Evolutionary conservation across 2,113 vertebrate genomes (phyloP).

Genomic region (Chaetodon auriga): DNA sequence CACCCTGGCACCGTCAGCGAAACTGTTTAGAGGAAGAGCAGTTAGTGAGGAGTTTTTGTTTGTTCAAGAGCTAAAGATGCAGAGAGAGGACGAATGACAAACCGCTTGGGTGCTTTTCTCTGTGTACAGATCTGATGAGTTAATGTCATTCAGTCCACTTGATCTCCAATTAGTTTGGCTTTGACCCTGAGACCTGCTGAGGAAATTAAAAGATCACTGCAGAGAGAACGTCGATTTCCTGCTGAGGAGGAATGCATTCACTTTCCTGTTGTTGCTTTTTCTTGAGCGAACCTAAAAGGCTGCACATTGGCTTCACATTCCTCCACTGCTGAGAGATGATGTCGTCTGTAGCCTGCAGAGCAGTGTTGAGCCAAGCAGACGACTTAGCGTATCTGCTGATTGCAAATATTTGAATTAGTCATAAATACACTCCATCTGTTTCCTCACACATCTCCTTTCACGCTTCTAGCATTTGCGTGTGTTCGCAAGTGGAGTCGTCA

Average conservation of each 20-base stretch:
- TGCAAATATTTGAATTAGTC: constrained; percentile 62
- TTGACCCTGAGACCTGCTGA: constrained; percentile 15
- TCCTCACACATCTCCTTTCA: not conserved
- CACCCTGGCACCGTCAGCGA: constrained; percentile 13
- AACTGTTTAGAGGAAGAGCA: not conserved
- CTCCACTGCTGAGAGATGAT: constrained; percentile 19
- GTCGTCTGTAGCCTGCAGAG: not conserved
- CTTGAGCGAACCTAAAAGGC: constrained; percentile 16
- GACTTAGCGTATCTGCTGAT: not conserved
- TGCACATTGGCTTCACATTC: constrained; percentile 55
- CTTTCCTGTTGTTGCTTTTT: constrained; percentile 34
- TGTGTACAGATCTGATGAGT: constrained; percentile 4
- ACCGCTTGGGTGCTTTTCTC: not conserved
- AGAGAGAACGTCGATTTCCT: constrained; percentile 43
- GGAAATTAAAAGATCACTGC: constrained; percentile 67
- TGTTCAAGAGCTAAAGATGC: not conserved
- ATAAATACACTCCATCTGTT: constrained; percentile 64
- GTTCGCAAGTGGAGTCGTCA: not conserved
- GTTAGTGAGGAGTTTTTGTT: too few species aligned
- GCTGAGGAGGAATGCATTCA: constrained; percentile 28
- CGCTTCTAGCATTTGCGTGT: not conserved
- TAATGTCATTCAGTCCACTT: constrained; percentile 5
- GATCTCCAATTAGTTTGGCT: constrained; percentile 21
- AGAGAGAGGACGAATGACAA: not conserved
- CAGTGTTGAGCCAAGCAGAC: not conserved